These are phyloP conservation scores for Epizoanthus illoricatus DNA, from an alignment of 92 coral and sea anemone genomes.

Conservation along the genomic window DNA sequence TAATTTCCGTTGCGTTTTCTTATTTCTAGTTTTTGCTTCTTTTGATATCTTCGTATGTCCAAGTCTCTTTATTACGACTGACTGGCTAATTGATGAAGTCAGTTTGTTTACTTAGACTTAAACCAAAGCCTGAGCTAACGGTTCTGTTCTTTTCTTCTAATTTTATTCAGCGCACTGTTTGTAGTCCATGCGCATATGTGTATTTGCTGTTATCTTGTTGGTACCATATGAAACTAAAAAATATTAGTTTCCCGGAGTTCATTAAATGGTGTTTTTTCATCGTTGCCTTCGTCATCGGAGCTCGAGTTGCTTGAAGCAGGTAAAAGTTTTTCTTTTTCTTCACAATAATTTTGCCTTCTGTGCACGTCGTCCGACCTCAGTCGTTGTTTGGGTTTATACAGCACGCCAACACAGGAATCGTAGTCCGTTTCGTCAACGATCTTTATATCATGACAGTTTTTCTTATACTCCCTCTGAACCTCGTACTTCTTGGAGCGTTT, in stretches of 20 bases:
- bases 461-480: slow-evolving; percentile 22
- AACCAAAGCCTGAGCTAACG: too few species aligned
- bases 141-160: too few species aligned
- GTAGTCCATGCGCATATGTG: neutral
- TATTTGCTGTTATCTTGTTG: neutral
- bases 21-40: too few species aligned
- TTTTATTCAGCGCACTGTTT: neutral
- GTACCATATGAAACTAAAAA: neutral
- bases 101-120: too few species aligned
- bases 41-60: too few species aligned
- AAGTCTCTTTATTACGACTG: too few species aligned
- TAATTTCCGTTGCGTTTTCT: too few species aligned
- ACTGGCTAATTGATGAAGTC: too few species aligned
- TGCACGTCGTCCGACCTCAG: neutral
- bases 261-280: slow-evolving; percentile 3
- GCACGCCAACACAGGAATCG: slow-evolving; percentile 19
- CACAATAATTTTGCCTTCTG: neutral
- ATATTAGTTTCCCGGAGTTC: slow-evolving; percentile 9
- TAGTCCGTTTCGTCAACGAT: neutral
- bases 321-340: slow-evolving; percentile 13
- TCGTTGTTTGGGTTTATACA: slow-evolving; percentile 23
- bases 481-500: slow-evolving; percentile 59
- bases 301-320: slow-evolving; percentile 9
- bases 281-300: neutral
- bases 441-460: neutral